Conservation (phyloP, 1,140 invertebrate species). For the Achroia grisella region DNA sequence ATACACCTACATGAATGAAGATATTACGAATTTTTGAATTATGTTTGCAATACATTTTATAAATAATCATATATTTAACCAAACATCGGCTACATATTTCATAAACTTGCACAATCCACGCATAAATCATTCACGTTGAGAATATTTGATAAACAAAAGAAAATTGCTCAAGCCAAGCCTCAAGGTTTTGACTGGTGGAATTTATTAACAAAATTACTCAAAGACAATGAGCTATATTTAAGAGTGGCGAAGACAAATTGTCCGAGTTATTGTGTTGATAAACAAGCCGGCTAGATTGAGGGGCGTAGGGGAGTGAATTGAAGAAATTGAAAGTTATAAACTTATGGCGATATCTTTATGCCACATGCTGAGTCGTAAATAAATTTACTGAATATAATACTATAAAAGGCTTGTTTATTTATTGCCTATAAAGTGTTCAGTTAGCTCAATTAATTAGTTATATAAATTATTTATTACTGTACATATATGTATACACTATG, state of each 20-base stretch:
- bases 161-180: constrained; percentile 37
- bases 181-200: constrained; percentile 54
- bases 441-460: no score
- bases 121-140: constrained; percentile 35
- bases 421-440: no score
- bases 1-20: no score
- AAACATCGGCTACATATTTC: no score
- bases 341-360: not conserved
- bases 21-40: no score
- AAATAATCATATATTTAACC: no score
- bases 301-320: constrained; percentile 8
- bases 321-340: constrained; percentile 1
- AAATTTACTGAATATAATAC: no score
- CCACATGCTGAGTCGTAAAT: no score
- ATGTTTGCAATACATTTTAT: no score
- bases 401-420: no score
- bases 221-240: constrained; percentile 62
- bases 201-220: constrained; percentile 63
- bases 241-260: constrained; percentile 55
- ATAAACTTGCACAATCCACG: constrained; percentile 6
- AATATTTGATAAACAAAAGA: constrained; percentile 56
- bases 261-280: constrained; percentile 47
- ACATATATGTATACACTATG: no score
- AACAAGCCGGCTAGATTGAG: constrained; percentile 25
- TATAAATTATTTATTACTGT: no score